phyloP scores from a whole-genome alignment of 2,888 invertebrate genomes.

The Elmis aenea region DNA sequence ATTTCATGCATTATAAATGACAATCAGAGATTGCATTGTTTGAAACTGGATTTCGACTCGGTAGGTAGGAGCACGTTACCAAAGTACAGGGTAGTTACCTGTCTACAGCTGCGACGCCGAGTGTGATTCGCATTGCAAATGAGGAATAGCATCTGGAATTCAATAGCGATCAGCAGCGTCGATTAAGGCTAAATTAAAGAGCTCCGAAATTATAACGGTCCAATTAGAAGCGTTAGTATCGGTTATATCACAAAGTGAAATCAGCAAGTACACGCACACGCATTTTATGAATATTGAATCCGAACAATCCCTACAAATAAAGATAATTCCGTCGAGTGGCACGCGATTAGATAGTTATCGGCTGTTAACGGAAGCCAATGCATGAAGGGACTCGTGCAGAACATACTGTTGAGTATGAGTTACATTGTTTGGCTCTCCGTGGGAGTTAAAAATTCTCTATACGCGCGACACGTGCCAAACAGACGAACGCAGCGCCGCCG shows the following conservation, averaged over 20 bases:
- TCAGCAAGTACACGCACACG: slow-evolving; percentile 22
- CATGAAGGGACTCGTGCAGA: slow-evolving; percentile 2
- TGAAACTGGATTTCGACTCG: slow-evolving; percentile 10
- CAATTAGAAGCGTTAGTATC: slow-evolving; percentile 14
- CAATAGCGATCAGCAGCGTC: slow-evolving; percentile 8
- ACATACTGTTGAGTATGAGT: slow-evolving; percentile 19
- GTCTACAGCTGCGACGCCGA: slow-evolving; percentile 17
- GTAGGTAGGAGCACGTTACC: slow-evolving; percentile 24
- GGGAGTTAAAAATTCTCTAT: slow-evolving; percentile 23
- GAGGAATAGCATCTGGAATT: slow-evolving; percentile 19
- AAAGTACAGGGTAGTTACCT: slow-evolving; percentile 17
- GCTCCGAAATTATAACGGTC: slow-evolving; percentile 9
- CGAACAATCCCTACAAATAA: slow-evolving; percentile 22
- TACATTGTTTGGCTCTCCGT: slow-evolving; percentile 23
- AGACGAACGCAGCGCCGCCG: slow-evolving; percentile 22
- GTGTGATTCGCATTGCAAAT: slow-evolving; percentile 23
- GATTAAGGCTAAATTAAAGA: slow-evolving; percentile 14
- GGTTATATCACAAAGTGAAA: slow-evolving; percentile 25
- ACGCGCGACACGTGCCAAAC: slow-evolving; percentile 25
- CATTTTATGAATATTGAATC: slow-evolving; percentile 30
- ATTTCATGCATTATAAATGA: too few species aligned
- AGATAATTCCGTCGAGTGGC: slow-evolving; percentile 21
- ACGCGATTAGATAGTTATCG: slow-evolving; percentile 30
- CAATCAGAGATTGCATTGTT: too few species aligned
- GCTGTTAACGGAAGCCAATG: slow-evolving; percentile 22